Conservation (phyloP, 2,797 vertebrate species). For the Artibeus jamaicensis region DNA sequence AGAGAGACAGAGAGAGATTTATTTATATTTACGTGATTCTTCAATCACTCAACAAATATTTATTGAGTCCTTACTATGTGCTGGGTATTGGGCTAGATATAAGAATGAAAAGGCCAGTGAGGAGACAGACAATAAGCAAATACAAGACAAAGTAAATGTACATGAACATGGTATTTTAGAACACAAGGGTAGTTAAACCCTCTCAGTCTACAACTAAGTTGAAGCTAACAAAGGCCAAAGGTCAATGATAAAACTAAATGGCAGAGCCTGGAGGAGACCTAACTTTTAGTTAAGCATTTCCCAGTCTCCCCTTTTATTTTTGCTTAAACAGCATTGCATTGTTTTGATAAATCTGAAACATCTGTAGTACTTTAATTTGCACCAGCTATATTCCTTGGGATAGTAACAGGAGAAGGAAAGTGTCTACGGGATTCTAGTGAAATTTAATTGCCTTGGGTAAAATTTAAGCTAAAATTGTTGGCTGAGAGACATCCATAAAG, state of each 20-base stretch:
- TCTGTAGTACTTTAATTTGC: constrained; percentile 53
- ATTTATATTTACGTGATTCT: background rate
- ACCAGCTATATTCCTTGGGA: background rate
- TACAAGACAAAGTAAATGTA: background rate
- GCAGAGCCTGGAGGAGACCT: background rate
- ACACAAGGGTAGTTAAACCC: background rate
- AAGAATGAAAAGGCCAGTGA: background rate
- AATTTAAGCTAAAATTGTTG: constrained; percentile 59
- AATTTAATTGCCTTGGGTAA: constrained; percentile 46
- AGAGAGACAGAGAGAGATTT: background rate
- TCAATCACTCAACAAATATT: constrained; percentile 21
- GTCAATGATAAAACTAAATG: background rate
- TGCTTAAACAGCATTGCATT: background rate
- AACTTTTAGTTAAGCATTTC: background rate
- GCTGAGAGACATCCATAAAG: background rate
- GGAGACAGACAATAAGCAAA: background rate
- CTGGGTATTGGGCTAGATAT: background rate
- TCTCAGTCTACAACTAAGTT: background rate
- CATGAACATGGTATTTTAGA: background rate
- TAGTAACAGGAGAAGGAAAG: background rate
- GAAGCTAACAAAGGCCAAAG: background rate
- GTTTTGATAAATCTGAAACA: background rate
- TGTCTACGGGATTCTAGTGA: background rate
- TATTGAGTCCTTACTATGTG: background rate
- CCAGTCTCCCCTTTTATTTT: background rate